phyloP scores from a whole-genome alignment of 2,797 vertebrate genomes.

The Falco peregrinus region DNA sequence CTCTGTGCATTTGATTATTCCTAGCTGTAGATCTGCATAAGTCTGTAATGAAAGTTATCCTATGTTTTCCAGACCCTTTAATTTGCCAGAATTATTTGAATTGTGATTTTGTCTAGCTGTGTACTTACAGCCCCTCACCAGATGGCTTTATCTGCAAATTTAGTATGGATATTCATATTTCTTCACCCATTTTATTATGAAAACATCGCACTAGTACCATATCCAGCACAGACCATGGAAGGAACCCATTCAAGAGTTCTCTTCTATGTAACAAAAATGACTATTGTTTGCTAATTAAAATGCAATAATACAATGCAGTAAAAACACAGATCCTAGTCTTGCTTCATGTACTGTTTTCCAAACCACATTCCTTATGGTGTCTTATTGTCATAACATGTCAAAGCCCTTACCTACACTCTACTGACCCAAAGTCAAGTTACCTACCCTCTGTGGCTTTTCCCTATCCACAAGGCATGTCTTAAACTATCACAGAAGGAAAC shows the following conservation, averaged over 20 bases:
- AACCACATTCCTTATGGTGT: neutral
- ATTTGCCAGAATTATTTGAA: neutral
- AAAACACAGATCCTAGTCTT: neutral
- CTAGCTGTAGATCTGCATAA: neutral
- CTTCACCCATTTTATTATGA: neutral
- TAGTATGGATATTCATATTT: neutral
- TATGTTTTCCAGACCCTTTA: neutral
- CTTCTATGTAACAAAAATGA: neutral
- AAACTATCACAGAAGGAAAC: neutral
- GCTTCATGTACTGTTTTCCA: neutral
- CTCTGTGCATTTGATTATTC: neutral
- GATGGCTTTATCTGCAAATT: neutral
- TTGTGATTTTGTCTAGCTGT: neutral
- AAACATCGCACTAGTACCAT: neutral
- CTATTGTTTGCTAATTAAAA: neutral
- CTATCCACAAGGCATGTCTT: neutral
- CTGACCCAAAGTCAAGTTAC: neutral
- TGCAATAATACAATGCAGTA: neutral
- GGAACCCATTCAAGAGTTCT: neutral
- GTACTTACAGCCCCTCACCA: neutral
- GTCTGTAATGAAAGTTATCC: neutral
- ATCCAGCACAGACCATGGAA: neutral
- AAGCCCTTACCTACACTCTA: neutral
- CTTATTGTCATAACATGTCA: neutral
- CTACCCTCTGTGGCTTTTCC: neutral